Conservation (phyloP, 2,888 invertebrate species). For the Cryptocheilus praepositus region DNA sequence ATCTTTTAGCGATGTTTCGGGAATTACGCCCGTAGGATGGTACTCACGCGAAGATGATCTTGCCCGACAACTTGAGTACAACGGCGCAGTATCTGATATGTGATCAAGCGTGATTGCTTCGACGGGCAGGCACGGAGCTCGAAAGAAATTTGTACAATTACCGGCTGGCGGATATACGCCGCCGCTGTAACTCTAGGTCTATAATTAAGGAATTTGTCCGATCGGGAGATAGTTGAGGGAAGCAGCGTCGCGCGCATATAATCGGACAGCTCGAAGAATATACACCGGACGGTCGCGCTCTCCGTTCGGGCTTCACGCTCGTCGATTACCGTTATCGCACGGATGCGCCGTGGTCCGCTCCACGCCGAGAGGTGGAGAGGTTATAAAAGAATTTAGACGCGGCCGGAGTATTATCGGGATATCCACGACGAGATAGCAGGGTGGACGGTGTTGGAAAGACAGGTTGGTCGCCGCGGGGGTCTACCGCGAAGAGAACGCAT, state of each 20-base stretch:
- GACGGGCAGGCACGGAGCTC: not conserved
- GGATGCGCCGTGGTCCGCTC: slow-evolving; percentile 29
- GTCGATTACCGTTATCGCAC: slow-evolving; percentile 60
- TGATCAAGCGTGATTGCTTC: no score
- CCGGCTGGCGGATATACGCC: no score
- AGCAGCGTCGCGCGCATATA: slow-evolving; percentile 32
- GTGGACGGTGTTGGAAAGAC: slow-evolving; percentile 72
- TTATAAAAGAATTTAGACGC: slow-evolving; percentile 61
- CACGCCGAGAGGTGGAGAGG: slow-evolving; percentile 29
- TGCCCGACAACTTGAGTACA: no score
- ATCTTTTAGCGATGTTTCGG: no score
- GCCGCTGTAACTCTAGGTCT: not conserved
- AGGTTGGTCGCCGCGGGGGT: slow-evolving; percentile 73
- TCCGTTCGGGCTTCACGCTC: slow-evolving; percentile 47
- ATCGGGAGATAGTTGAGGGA: not conserved
- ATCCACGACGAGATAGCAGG: slow-evolving; percentile 56
- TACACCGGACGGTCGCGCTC: no score
- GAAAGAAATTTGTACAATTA: not conserved
- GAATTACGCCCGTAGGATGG: no score
- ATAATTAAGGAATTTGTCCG: slow-evolving; percentile 8
- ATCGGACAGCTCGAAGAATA: slow-evolving; percentile 17
- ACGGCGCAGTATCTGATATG: no score
- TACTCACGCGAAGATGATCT: no score
- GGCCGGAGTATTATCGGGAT: slow-evolving; percentile 60
- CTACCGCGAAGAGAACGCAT: slow-evolving; percentile 60